These are phyloP conservation scores for Penelope pileata DNA, from an alignment of 2,113 vertebrate genomes.

Conservation along the genomic window DNA sequence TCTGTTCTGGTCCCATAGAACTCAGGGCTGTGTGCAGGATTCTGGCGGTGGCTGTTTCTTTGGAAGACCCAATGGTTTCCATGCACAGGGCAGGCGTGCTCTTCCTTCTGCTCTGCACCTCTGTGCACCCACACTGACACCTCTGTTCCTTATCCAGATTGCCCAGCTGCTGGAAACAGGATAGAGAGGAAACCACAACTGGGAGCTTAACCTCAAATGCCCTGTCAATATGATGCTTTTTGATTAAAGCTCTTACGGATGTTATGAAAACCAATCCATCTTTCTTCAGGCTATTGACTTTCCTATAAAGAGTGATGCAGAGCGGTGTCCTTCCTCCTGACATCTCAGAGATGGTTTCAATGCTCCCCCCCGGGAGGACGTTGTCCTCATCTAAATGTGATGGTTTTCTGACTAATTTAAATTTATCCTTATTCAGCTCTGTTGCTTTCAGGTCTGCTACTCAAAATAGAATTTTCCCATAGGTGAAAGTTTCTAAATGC, in stretches of 20 bases:
- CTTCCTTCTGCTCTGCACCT: neutral
- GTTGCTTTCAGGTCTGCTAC: neutral
- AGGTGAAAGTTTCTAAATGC: neutral
- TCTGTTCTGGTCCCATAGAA: neutral
- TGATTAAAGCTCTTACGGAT: neutral
- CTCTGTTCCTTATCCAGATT: neutral
- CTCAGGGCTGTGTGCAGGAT: neutral
- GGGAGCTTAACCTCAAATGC: neutral
- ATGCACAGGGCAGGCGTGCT: neutral
- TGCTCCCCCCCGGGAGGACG: neutral
- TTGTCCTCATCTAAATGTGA: neutral
- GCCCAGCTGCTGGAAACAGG: neutral
- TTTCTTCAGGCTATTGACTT: slow-evolving; percentile 45
- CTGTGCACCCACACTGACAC: neutral
- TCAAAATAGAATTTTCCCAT: neutral
- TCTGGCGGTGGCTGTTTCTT: neutral
- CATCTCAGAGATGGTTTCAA: neutral
- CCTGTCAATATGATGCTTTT: neutral
- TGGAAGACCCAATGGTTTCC: neutral
- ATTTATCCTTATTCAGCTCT: neutral
- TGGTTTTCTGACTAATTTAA: slow-evolving; percentile 30
- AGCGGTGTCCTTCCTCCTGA: neutral
- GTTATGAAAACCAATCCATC: neutral
- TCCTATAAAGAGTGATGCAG: neutral
- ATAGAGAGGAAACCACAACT: neutral